These are phyloP conservation scores for Tyrophagus putrescentiae DNA, from an alignment of 1,140 invertebrate species.

Conservation along the genomic window DNA sequence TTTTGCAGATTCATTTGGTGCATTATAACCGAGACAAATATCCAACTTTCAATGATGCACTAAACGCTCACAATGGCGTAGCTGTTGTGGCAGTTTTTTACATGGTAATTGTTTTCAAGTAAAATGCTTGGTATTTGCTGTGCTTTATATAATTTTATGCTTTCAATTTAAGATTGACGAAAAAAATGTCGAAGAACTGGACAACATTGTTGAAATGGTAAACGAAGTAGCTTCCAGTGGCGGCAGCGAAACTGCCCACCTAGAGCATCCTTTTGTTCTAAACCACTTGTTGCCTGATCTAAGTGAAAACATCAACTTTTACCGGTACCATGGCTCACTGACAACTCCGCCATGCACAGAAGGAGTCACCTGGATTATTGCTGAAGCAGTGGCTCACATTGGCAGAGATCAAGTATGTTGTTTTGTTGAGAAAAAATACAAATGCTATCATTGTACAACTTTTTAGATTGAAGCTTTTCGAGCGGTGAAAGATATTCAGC, in stretches of 20 bases:
- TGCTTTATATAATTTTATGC: not conserved
- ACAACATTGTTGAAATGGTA: not conserved
- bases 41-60: conserved; percentile 39
- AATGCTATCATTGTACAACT: too few species aligned
- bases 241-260: not conserved
- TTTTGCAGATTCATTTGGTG: too few species aligned
- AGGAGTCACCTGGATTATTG: conserved; percentile 54
- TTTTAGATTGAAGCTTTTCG: not conserved
- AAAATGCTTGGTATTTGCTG: not conserved
- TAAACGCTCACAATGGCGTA: conserved; percentile 42
- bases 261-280: conserved; percentile 14
- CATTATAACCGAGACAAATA: conserved; percentile 44
- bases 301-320: conserved; percentile 37
- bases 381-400: conserved; percentile 43
- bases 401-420: conserved; percentile 41
- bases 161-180: conserved; percentile 36
- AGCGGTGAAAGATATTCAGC: not conserved
- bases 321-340: conserved; percentile 52
- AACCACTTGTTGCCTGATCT: not conserved
- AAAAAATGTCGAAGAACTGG: too few species aligned
- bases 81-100: conserved; percentile 52
- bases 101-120: not conserved
- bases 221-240: not conserved
- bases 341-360: conserved; percentile 58
- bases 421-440: too few species aligned